Percentiles rank a stretch among this genome's conserved stretches.
Conservation (phyloP, 2,888 invertebrate species). For the Drosophila pseudotakahashii region DNA sequence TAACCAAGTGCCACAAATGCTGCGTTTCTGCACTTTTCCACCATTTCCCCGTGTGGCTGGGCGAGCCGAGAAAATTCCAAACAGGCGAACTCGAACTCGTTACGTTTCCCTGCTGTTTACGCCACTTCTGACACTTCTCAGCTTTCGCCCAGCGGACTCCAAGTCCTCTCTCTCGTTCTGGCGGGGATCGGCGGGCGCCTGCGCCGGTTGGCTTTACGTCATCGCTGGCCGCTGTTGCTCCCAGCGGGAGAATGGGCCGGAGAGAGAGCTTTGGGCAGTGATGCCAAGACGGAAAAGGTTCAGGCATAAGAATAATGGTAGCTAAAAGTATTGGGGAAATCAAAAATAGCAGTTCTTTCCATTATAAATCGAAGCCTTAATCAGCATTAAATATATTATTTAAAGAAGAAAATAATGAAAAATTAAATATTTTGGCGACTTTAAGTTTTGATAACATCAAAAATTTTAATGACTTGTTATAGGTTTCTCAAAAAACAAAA, state of each 20-base stretch:
- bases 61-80: conserved; percentile 74
- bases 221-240: conserved; percentile 60
- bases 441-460: too few relatives aligned
- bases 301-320: not conserved
- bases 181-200: conserved; percentile 45
- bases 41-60: conserved; percentile 44
- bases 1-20: conserved; percentile 67
- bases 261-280: conserved; percentile 25
- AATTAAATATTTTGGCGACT: too few relatives aligned
- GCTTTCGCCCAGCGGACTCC: conserved; percentile 35
- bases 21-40: conserved; percentile 56
- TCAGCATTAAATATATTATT: too few relatives aligned
- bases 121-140: conserved; percentile 72
- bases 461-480: too few relatives aligned
- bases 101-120: conserved; percentile 78
- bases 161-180: conserved; percentile 12
- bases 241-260: conserved; percentile 22
- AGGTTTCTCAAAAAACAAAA: too few relatives aligned
- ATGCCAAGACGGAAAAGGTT: not conserved
- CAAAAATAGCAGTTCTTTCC: too few relatives aligned
- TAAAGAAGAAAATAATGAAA: too few relatives aligned
- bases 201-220: conserved; percentile 70
- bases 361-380: too few relatives aligned
- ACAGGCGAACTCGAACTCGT: conserved; percentile 70
- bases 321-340: not conserved